Percentiles rank a stretch among this genome's conserved stretches.
phyloP scores from a whole-genome alignment of 1,140 invertebrate species.

The Trichonephila clavipes region DNA sequence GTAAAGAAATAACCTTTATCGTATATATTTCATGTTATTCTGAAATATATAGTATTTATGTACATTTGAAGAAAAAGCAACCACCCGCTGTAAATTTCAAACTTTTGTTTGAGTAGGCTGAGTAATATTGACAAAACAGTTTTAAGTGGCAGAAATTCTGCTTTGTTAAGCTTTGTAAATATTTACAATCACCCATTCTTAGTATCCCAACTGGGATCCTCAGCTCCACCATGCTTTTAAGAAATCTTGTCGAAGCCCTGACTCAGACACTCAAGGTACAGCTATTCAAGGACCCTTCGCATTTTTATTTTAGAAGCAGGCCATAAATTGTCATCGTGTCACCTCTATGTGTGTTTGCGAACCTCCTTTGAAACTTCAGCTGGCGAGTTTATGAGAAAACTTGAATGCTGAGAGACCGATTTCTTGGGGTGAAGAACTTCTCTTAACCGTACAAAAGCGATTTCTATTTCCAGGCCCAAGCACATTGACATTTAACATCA shows the following conservation, averaged over 20 bases:
- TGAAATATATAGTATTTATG: no score
- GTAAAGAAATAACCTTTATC: no score
- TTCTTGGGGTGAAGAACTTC: neutral
- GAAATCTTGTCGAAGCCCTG: neutral
- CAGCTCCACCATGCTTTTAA: neutral
- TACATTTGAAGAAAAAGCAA: no score
- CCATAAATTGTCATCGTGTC: slow-evolving; percentile 48
- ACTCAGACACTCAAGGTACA: slow-evolving; percentile 37
- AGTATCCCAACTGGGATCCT: neutral
- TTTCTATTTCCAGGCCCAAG: neutral
- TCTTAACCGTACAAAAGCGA: neutral
- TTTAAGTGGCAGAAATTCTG: slow-evolving; percentile 5
- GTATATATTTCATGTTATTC: no score
- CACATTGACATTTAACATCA: neutral
- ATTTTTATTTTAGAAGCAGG: slow-evolving; percentile 14
- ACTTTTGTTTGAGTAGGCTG: neutral
- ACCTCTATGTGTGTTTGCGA: slow-evolving; percentile 26
- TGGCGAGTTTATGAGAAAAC: neutral
- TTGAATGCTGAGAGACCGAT: slow-evolving; percentile 16
- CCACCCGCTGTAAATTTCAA: neutral
- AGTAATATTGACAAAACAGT: neutral
- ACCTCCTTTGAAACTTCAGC: neutral
- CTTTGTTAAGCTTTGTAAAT: slow-evolving; percentile 9
- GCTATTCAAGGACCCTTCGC: neutral
- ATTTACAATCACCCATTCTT: slow-evolving; percentile 7